Evolutionary conservation across 2,113 vertebrate genomes (phyloP).

Genomic region (Limanda limanda): DNA sequence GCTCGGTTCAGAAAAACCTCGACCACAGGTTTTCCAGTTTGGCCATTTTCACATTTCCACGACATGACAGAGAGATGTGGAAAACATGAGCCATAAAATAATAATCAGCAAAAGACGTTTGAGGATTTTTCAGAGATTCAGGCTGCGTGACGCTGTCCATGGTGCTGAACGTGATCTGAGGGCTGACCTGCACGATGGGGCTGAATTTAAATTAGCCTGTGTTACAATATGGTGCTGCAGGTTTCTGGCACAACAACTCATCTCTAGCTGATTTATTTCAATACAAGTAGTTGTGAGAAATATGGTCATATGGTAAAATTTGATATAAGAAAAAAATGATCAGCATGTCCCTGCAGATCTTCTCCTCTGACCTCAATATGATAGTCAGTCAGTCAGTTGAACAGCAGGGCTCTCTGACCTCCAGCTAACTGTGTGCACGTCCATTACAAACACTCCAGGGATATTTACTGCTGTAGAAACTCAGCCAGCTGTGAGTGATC

Average conservation of each 20-base stretch:
- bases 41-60: not conserved
- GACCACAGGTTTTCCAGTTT: not conserved
- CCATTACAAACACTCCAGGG: slow-evolving; percentile 27
- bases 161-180: slow-evolving; percentile 58
- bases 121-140: not conserved
- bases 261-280: not conserved
- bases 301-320: not conserved
- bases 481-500: slow-evolving; percentile 21
- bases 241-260: not conserved
- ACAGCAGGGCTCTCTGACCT: slow-evolving; percentile 25
- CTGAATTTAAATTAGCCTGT: slow-evolving; percentile 1
- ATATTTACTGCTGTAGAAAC: slow-evolving; percentile 35
- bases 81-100: not conserved
- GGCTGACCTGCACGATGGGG: too few relatives aligned
- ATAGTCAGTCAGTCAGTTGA: not conserved
- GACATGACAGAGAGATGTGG: not conserved
- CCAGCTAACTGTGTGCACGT: not conserved
- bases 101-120: rapidly evolving
- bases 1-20: slow-evolving; percentile 10
- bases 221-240: not conserved
- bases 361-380: not conserved
- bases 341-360: too few relatives aligned
- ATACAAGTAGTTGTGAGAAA: not conserved
- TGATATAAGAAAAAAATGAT: not conserved
- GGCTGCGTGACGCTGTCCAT: slow-evolving; percentile 52